Evolutionary conservation across 2,888 invertebrate species (phyloP), one percentile per base, ranked within the genome.

Genomic region (Melanargia galathea): DNA sequence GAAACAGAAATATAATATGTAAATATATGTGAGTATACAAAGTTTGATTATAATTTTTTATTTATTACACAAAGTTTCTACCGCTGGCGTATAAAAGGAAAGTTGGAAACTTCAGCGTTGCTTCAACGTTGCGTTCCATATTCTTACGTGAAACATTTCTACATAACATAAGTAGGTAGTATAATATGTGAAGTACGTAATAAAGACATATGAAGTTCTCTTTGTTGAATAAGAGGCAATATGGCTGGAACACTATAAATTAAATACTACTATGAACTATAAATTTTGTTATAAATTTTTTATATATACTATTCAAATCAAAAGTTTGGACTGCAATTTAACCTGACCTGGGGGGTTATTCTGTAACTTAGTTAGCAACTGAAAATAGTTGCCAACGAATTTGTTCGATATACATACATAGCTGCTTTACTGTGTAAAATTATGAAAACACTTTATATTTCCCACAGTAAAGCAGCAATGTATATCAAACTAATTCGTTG

Each of bases 31-130:
- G 11, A 26, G 26, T 18, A 26, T 1, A 45, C 30, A 45, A 56
- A 56, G 43, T 56, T 56, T 56, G 56, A 56, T 40, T 43, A 45
- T 56, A 45, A 30, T 56, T 60, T 66, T 60, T 49, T 67, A 67
- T 67, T 62, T 67, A 62, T 62, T 26, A 13, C 30, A 49, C 13
- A n/a, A 67, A 64, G 52, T 67, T 67, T 35, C 45, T 38, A 49
- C 59, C 54, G 35, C 62, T 54, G 62, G 51, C 63, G 64, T 73
- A 70, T 73, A 73, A 69, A 63, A 63, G 54, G 58, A 35, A 62
- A 62, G 66, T 51, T 35, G 60, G 57, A 70, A 72, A 68, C 54
- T 60, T 60, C 52, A 30, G 18, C 48, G 57, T 60, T 48, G 60
- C 54, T 60, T 60, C 52, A 30, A n/a, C 48, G 57, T 60, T 48